phyloP scores from a whole-genome alignment of 2,888 invertebrate genomes.

The Baronia brevicornis region DNA sequence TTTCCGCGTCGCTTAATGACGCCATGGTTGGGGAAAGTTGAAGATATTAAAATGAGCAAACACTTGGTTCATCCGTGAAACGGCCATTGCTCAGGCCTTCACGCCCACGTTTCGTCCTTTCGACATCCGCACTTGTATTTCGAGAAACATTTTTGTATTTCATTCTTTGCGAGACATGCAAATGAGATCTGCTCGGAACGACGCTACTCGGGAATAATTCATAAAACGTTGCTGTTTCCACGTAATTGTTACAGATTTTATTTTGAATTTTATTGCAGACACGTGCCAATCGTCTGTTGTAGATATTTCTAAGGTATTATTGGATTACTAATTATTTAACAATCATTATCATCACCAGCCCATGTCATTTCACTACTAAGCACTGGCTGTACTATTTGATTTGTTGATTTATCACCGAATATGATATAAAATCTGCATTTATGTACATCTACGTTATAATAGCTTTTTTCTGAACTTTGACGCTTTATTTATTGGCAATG shows the following conservation, averaged over 20 bases:
- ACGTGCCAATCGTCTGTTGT: no score
- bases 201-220: slow-evolving; percentile 5
- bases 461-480: no score
- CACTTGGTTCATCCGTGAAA: slow-evolving; percentile 66
- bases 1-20: slow-evolving; percentile 61
- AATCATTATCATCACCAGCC: no score
- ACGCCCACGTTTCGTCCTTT: slow-evolving; percentile 44
- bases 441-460: no score
- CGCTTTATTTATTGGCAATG: no score
- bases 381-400: no score
- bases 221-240: slow-evolving; percentile 2
- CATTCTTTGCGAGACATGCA: slow-evolving; percentile 15
- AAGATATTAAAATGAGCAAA: slow-evolving; percentile 73
- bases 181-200: slow-evolving; percentile 12
- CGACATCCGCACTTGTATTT: slow-evolving; percentile 28
- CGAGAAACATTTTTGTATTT: slow-evolving; percentile 19
- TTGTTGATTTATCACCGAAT: no score
- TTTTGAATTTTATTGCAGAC: background rate
- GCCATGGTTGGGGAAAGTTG: slow-evolving; percentile 53
- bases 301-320: no score
- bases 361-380: no score
- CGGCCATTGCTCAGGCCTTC: slow-evolving; percentile 57
- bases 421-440: no score
- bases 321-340: no score
- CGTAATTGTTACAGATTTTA: no score